phyloP scores from a whole-genome alignment of 2,888 invertebrate genomes.

The Tetragonula carbonaria region DNA sequence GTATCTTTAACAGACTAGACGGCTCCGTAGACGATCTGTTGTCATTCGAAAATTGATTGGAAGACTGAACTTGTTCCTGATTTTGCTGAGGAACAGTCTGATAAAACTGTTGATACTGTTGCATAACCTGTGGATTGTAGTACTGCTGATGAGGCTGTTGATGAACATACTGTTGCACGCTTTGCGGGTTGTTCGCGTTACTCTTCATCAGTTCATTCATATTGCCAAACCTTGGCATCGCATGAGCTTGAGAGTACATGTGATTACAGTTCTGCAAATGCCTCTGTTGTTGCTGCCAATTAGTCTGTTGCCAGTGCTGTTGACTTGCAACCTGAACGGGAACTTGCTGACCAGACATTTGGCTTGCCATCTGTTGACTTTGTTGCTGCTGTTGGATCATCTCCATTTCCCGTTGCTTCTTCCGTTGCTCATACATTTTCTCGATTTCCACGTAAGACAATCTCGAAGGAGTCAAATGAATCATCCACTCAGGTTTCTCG shows the following conservation, averaged over 20 bases:
- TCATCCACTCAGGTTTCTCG: slow-evolving; percentile 80
- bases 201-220: not conserved
- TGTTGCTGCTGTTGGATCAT: slow-evolving; percentile 3
- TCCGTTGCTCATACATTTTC: slow-evolving; percentile 19
- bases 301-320: slow-evolving; percentile 26
- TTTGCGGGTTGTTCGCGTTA: slow-evolving; percentile 6
- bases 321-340: slow-evolving; percentile 2
- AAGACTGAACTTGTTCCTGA: not conserved
- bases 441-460: slow-evolving; percentile 69
- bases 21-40: slow-evolving; percentile 47
- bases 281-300: slow-evolving; percentile 19
- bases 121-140: slow-evolving; percentile 8
- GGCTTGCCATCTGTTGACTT: not conserved
- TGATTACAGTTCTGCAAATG: not conserved
- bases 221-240: not conserved
- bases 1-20: slow-evolving; percentile 76
- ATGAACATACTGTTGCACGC: not conserved
- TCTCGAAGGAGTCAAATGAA: slow-evolving; percentile 75
- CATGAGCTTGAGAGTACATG: not conserved
- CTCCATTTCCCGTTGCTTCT: not conserved
- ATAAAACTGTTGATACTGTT: slow-evolving; percentile 38
- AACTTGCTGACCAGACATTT: slow-evolving; percentile 6
- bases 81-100: not conserved
- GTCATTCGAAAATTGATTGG: not conserved
- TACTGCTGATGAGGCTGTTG: slow-evolving; percentile 38